Base-by-base conservation (phyloP, 37 sponge, comb jelly and placozoan species). In the Hexactinellida sp. region DNA sequence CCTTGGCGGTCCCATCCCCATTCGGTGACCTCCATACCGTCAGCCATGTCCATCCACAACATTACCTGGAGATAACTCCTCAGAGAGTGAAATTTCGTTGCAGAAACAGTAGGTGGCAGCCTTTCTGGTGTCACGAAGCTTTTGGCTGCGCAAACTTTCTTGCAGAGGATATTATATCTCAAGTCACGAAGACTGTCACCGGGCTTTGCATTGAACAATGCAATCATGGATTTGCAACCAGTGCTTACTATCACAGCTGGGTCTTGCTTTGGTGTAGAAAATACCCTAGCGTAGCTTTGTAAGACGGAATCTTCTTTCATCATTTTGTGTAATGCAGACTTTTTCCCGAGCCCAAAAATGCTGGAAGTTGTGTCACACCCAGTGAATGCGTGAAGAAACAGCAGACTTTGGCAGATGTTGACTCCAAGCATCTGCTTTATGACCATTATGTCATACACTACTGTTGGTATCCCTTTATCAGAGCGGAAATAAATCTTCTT, bases 321-420 rank as follows among this genome's bases (percentile, higher is more conserved):
- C n/a, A 83, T 84, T 36, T 83, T 87, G 37, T 87, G 83, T 3
- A 83, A 28, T 1, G 84, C 36, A 38, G 10, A 84, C 54, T 84
- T 87, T 84, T 87, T 87, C 19, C 88, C 88, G 24, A 84, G 88
- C 34, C 88, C 88, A 28, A 84, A 87, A 13, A 84, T 87, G 36
- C 84, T 63, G 84, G 84, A 87, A 0, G 87, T 87, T 63, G 88
- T 84, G 51, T 87, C 88, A 84, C 88, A 87, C n/a, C 84, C 88
- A 87, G 55, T 87, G 55, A 84, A 87, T 3, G 88, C 88, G 51
- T 87, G 88, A 10, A 87, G 23, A 28, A 87, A 87, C 36, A 87
- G 25, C 30, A 87, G 82, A 24, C 54, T 38, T 37, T 84, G 23
- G 83, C 24, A 36, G 28, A 87, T 39, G 1, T 84, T 1, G 3